phyloP scores from a whole-genome alignment of 2,888 invertebrate genomes.

The Ceraclea dissimilis region DNA sequence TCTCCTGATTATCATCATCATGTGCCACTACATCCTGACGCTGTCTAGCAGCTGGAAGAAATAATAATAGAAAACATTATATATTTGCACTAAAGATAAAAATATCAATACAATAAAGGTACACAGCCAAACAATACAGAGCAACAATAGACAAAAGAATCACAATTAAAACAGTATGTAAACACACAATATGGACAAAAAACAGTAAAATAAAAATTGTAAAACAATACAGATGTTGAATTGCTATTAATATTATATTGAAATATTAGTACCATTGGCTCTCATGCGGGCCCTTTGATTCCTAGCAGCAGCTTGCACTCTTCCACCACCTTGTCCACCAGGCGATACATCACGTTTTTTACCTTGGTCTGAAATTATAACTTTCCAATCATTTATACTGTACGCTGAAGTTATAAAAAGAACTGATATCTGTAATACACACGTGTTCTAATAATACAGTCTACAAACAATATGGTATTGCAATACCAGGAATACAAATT shows the following conservation, averaged over 20 bases:
- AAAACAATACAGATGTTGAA: no score
- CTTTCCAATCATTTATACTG: background rate
- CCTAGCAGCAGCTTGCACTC: conserved; percentile 65
- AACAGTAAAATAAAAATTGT: no score
- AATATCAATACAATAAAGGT: background rate
- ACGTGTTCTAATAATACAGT: no score
- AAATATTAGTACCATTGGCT: conserved; percentile 42
- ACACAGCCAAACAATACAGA: background rate
- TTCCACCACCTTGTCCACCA: conserved; percentile 47
- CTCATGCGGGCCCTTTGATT: conserved; percentile 63
- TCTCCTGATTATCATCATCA: conserved; percentile 48
- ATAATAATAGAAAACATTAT: background rate
- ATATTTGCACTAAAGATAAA: background rate
- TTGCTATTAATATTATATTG: background rate
- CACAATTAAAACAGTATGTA: background rate
- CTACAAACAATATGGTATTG: no score
- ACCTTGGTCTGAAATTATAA: background rate
- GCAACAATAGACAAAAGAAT: background rate
- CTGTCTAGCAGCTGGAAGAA: conserved; percentile 34
- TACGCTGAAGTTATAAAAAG: no score
- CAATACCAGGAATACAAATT: background rate
- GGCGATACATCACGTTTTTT: background rate
- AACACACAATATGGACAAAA: background rate
- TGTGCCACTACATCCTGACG: conserved; percentile 38
- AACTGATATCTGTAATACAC: no score